Conservation (phyloP, 2,888 invertebrate species). For the Malacosoma neustria region DNA sequence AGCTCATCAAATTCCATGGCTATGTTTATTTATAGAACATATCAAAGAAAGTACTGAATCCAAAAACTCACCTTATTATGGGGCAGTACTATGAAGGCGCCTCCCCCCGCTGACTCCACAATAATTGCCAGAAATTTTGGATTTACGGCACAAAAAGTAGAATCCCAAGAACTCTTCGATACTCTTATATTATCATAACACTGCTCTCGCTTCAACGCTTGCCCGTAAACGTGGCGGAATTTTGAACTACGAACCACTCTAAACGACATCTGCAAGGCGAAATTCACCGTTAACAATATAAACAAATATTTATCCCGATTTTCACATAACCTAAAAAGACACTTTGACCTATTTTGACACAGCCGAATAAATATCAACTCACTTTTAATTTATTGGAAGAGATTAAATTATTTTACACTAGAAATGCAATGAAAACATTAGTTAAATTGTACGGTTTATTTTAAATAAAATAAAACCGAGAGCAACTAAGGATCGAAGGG, state of each 20-base stretch:
- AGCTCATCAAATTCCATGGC: not conserved
- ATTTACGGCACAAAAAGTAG: conserved; percentile 98
- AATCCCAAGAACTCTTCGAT: conserved; percentile 98
- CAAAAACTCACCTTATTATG: conserved; percentile 85
- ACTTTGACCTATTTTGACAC: conserved; percentile 70
- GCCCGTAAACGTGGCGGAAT: conserved; percentile 96
- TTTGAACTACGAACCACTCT: conserved; percentile 97
- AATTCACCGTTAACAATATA: conserved; percentile 17
- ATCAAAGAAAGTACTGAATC: conserved; percentile 11
- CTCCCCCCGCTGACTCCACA: conserved; percentile 97
- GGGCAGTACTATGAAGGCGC: conserved; percentile 95
- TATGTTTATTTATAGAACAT: conserved; percentile 5
- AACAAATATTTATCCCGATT: conserved; percentile 39
- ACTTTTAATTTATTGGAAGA: conserved; percentile 54
- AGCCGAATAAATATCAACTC: conserved; percentile 47
- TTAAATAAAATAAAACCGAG: conserved; percentile 63
- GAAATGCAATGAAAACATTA: conserved; percentile 67
- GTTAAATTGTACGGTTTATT: conserved; percentile 48
- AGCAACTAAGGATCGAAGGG: conserved; percentile 73
- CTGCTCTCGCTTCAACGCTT: conserved; percentile 94
- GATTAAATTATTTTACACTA: conserved; percentile 51
- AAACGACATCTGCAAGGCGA: conserved; percentile 89
- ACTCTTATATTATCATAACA: conserved; percentile 98
- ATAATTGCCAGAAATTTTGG: conserved; percentile 98
- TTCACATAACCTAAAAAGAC: conserved; percentile 64